Percentiles rank a stretch among this genome's conserved stretches.
phyloP scores from a whole-genome alignment of 2,888 invertebrate genomes.

The Tetheella fluctuosa region DNA sequence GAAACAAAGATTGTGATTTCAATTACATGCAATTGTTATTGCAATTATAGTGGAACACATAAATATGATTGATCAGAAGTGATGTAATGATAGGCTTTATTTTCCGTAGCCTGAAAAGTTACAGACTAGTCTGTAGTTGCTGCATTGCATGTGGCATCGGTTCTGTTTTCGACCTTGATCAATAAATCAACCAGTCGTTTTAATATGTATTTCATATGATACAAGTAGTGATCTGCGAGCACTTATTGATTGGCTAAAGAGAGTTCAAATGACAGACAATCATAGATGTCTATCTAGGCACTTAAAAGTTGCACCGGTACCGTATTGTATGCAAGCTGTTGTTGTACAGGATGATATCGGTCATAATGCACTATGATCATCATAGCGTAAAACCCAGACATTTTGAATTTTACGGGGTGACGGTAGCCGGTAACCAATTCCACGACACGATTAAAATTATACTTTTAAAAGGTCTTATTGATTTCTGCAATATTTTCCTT shows the following conservation, averaged over 20 bases:
- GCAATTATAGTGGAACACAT: background rate
- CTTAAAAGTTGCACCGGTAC: background rate
- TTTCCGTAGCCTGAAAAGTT: background rate
- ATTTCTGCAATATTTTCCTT: background rate
- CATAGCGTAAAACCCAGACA: background rate
- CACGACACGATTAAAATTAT: background rate
- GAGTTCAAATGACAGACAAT: background rate
- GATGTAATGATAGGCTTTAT: background rate
- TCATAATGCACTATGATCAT: background rate
- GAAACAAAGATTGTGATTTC: background rate
- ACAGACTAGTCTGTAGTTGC: too few species aligned
- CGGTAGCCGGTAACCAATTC: background rate
- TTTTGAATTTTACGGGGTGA: background rate
- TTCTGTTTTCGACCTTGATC: background rate
- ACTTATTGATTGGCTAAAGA: background rate
- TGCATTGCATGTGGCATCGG: too few species aligned
- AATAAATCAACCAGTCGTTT: background rate
- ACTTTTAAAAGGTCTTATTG: background rate
- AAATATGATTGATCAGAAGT: background rate
- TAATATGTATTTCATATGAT: too few species aligned
- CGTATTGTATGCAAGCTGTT: background rate
- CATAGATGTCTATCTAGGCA: background rate
- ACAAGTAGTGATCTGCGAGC: background rate
- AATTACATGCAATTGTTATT: background rate
- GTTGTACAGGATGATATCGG: background rate